Evolutionary conservation across 2,797 vertebrate species (phyloP), one percentile per base, ranked within the genome.

Genomic region (Muscicapa striata): DNA sequence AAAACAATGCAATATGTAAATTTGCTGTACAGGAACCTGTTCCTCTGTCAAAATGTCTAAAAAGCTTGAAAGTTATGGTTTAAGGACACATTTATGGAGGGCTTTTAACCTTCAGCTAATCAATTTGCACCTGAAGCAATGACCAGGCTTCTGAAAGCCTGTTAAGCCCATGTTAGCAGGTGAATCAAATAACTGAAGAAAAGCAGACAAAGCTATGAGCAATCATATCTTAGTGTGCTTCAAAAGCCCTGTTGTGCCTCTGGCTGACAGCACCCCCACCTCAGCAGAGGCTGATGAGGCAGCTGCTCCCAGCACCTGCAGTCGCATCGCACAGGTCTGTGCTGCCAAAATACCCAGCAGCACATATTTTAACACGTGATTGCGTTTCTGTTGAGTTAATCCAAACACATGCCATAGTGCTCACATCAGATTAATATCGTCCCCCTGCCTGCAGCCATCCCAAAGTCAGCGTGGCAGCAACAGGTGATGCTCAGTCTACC

Each of bases 221-320:
- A 62, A 8, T 40, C 30, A 0, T 7, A 27, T 19, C 46, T 18
- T 23, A 1, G 10, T 3, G 15, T 2, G 1, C 27, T 34, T 80
- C 68, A 58, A 46, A 85, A 69, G 67, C 30, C 29, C 13, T 6
- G 52, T 52, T 63, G 45, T 48, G 58, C 45, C 38, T 19, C 82
- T 72, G 81, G 66, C 69, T 8, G 4, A 16, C 45, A 68, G 63
- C 59, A 73, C n/a, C 43, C 52, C 30, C 41, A 19, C n/a, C 78
- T 41, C 88, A 27, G 43, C 55, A 66, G 40, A 61, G 36, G 51
- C 5, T 32, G 59, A 66, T 1, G 4, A 49, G 54, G 63, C 88
- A 89, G 90, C 92, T 69, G 94, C 46, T 80, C 73, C 82, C 64
- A 67, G 26, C 90, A 69, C 75, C 84, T 72, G 82, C 74, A 1